These are phyloP conservation scores for Cyclophora albipunctata DNA, from an alignment of 2,888 invertebrate genomes.

Conservation along the genomic window DNA sequence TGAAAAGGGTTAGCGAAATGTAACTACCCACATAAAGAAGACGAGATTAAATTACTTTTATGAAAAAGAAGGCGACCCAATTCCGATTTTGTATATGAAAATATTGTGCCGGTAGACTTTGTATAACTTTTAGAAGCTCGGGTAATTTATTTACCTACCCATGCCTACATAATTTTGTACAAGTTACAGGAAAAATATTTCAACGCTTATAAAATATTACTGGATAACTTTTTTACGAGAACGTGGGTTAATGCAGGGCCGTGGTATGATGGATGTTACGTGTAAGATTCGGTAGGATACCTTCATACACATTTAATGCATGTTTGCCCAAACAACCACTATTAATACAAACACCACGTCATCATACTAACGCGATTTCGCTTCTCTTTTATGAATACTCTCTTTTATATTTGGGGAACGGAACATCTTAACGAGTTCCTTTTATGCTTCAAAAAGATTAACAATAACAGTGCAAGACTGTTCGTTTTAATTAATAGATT, in stretches of 20 bases:
- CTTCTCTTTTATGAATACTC: constrained; percentile 41
- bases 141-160: constrained; percentile 24
- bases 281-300: constrained; percentile 2
- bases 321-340: constrained; percentile 21
- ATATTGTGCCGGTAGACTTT: constrained; percentile 24
- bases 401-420: constrained; percentile 43
- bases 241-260: constrained; percentile 11
- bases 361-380: constrained; percentile 39
- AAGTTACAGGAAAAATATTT: constrained; percentile 14
- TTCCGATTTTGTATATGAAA: constrained; percentile 30
- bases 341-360: constrained; percentile 35
- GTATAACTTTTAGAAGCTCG: constrained; percentile 26
- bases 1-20: constrained; percentile 63
- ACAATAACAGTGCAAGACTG: constrained; percentile 45
- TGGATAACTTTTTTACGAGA: constrained; percentile 15
- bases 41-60: constrained; percentile 60
- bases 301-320: constrained; percentile 4
- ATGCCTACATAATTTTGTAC: constrained; percentile 22
- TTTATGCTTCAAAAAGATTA: constrained; percentile 45
- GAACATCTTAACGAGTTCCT: constrained; percentile 54
- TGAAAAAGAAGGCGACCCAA: constrained; percentile 41
- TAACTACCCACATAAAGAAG: constrained; percentile 45
- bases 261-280: constrained; percentile 14
- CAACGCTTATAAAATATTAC: constrained; percentile 17
- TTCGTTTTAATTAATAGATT: constrained; percentile 35